phyloP scores from a whole-genome alignment of 2,113 vertebrate genomes.

The Brachyhypopomus occidentalis region DNA sequence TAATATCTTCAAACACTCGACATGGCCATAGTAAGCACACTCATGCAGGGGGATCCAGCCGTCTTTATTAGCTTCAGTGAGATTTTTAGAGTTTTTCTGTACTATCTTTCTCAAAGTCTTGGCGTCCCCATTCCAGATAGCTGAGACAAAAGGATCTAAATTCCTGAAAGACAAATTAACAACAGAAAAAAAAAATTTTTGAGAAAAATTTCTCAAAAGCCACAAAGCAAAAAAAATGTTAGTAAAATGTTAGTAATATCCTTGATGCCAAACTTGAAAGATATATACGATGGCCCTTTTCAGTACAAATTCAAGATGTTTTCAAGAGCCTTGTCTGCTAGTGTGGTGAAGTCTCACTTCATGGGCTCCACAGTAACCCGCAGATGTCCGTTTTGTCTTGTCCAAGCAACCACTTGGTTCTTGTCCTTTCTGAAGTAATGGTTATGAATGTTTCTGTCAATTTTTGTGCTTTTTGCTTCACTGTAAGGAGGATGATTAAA shows the following conservation, averaged over 20 bases:
- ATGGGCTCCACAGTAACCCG: constrained; percentile 37
- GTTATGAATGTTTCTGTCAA: constrained; percentile 21
- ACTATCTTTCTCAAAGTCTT: constrained; percentile 73
- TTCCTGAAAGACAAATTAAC: constrained; percentile 66
- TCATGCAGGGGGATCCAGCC: constrained; percentile 91
- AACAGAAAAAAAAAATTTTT: background rate
- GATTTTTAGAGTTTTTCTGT: constrained; percentile 68
- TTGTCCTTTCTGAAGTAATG: constrained; percentile 32
- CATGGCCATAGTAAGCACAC: constrained; percentile 83
- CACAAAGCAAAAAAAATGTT: too few species aligned
- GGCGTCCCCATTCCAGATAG: constrained; percentile 70
- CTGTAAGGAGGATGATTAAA: constrained; percentile 19
- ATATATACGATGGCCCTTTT: background rate
- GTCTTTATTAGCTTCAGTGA: constrained; percentile 78
- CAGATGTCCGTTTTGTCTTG: constrained; percentile 43
- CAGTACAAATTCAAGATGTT: constrained; percentile 25
- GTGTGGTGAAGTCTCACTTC: constrained; percentile 34
- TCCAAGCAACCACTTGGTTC: constrained; percentile 43
- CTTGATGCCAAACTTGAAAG: too few species aligned
- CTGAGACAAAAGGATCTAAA: constrained; percentile 74
- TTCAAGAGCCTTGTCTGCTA: background rate
- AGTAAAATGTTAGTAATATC: too few species aligned
- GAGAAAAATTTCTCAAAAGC: too few species aligned
- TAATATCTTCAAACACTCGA: constrained; percentile 79
- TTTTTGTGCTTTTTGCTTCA: background rate